phyloP scores from a whole-genome alignment of 2,888 invertebrate species.

The Coelogynopora nodosa region DNA sequence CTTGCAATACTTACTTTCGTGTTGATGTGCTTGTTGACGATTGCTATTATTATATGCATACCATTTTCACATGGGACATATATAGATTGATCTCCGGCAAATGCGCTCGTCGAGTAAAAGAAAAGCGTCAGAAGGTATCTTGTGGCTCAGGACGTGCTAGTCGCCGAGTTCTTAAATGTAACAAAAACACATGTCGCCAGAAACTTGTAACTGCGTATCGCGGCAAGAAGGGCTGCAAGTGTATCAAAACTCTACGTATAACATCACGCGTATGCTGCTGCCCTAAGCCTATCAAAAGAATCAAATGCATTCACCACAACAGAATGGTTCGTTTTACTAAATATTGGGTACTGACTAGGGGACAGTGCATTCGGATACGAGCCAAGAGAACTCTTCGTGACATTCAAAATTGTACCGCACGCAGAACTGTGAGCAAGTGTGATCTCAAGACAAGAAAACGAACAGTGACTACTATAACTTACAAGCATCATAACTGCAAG shows the following conservation, averaged over 20 bases:
- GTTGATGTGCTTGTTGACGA: too few species aligned
- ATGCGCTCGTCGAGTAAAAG: not conserved
- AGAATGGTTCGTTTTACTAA: conserved; percentile 3
- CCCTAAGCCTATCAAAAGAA: not conserved
- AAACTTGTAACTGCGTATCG: not conserved
- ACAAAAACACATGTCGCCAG: not conserved
- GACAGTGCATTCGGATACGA: not conserved
- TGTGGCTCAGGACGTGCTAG: not conserved
- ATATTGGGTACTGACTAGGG: not conserved
- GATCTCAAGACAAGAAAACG: not conserved
- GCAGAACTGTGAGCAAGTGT: conserved; percentile 10
- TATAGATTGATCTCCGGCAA: not conserved
- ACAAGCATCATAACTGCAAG: conserved; percentile 15
- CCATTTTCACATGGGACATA: too few species aligned
- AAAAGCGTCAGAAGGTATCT: not conserved
- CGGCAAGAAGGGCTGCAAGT: conserved; percentile 1
- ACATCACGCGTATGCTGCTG: not conserved
- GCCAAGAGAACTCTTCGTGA: not conserved
- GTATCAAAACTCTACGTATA: not conserved
- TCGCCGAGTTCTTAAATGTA: not conserved
- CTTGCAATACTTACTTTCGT: too few species aligned
- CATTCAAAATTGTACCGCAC: not conserved
- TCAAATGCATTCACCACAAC: not conserved
- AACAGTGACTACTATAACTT: not conserved
- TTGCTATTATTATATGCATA: too few species aligned